A percentile compares a stretch with the other conserved stretches of the same genome.
These are phyloP conservation scores for Dasyornis broadbenti DNA, from an alignment of 2,113 vertebrate genomes.

Conservation along the genomic window DNA sequence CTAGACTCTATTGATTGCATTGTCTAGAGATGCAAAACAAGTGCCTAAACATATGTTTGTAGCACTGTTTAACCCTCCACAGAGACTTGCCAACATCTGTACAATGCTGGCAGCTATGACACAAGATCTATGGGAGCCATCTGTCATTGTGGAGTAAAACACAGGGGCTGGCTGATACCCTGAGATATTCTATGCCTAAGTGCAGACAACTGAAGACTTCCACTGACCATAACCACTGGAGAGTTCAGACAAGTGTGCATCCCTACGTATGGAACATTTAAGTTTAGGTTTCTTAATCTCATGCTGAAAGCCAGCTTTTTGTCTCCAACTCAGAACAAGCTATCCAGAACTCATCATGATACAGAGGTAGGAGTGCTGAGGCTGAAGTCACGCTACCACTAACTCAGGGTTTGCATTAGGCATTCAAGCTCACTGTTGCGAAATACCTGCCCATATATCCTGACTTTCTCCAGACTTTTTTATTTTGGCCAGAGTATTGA, in stretches of 20 bases:
- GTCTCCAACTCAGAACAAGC: neutral
- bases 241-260: neutral
- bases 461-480: neutral
- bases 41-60: neutral
- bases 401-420: neutral
- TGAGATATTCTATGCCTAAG: neutral
- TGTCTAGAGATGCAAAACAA: neutral
- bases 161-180: neutral
- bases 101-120: neutral
- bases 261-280: neutral
- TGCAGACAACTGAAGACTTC: neutral
- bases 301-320: neutral
- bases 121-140: neutral
- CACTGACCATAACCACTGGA: neutral
- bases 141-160: neutral
- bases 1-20: neutral
- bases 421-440: neutral
- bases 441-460: neutral
- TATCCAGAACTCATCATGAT: neutral
- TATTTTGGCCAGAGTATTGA: neutral
- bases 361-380: neutral
- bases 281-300: neutral
- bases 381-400: accelerated
- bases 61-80: neutral
- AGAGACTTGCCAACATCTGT: neutral